Evolutionary conservation across 2,113 vertebrate genomes (phyloP).

Genomic region (Egretta garzetta): DNA sequence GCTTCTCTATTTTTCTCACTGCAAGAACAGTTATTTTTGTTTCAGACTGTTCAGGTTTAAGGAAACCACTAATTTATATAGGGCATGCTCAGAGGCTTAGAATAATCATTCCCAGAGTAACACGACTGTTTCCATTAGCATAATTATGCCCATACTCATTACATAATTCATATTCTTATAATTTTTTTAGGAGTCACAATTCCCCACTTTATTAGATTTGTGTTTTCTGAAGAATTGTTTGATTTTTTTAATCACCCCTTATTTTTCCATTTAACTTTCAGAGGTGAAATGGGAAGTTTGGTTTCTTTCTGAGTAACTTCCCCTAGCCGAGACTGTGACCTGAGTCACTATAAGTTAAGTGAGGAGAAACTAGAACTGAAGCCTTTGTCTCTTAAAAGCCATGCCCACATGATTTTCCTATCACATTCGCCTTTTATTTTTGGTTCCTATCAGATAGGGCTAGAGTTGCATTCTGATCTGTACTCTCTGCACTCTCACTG

Average conservation of each 20-base stretch:
- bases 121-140: slow-evolving; percentile 22
- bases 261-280: slow-evolving; percentile 22
- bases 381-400: background rate
- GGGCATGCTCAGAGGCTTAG: slow-evolving; percentile 17
- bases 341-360: background rate
- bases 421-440: background rate
- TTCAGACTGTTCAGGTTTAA: slow-evolving; percentile 23
- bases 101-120: slow-evolving; percentile 42
- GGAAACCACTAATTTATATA: slow-evolving; percentile 21
- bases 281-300: background rate
- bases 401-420: background rate
- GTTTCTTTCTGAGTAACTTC: background rate
- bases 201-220: slow-evolving; percentile 41
- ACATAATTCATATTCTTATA: slow-evolving; percentile 21
- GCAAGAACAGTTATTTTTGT: background rate
- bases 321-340: background rate
- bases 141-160: slow-evolving; percentile 43
- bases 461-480: background rate
- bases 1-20: background rate
- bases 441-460: background rate
- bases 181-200: slow-evolving; percentile 5
- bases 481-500: background rate
- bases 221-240: slow-evolving; percentile 28
- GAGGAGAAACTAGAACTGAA: background rate
- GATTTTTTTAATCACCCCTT: background rate